These are phyloP conservation scores for Phyllopteryx taeniolatus DNA, from an alignment of 2,113 vertebrate species.

Conservation along the genomic window DNA sequence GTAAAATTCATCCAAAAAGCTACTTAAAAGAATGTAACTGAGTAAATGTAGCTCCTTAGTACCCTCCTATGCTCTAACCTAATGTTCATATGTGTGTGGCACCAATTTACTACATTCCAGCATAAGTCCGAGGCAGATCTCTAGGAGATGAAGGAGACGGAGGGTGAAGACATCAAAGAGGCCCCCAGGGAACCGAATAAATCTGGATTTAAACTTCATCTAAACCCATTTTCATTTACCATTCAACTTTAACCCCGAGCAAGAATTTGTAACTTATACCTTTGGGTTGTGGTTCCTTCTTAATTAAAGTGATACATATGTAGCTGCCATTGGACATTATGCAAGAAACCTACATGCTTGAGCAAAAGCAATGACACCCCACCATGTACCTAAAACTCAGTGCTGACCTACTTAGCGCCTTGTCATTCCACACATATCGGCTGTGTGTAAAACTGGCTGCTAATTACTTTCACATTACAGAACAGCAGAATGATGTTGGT, in stretches of 20 bases:
- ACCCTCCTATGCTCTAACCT: not conserved
- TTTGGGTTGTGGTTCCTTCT: not conserved
- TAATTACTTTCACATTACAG: conserved; percentile 89
- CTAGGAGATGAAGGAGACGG: conserved; percentile 54
- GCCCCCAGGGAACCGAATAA: conserved; percentile 37
- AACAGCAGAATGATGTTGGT: conserved; percentile 80
- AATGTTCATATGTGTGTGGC: conserved; percentile 1
- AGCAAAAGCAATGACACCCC: not conserved
- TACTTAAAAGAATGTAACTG: not conserved
- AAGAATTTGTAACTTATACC: conserved; percentile 4
- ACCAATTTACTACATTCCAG: conserved; percentile 10
- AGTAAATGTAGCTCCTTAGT: not conserved
- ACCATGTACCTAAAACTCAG: conserved; percentile 34
- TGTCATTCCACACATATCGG: conserved; percentile 70
- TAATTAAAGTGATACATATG: not conserved
- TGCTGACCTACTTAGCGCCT: conserved; percentile 60
- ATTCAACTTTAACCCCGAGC: conserved; percentile 7
- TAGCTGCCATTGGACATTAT: not conserved
- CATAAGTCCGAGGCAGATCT: conserved; percentile 41
- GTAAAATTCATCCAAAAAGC: not conserved
- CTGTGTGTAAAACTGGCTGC: conserved; percentile 72
- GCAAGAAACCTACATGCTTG: not conserved
- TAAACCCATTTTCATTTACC: conserved; percentile 28
- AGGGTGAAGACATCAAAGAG: conserved; percentile 52
- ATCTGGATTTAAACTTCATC: conserved; percentile 46